phyloP scores from a whole-genome alignment of 2,797 vertebrate species.

The Cirrhinus mrigala region DNA sequence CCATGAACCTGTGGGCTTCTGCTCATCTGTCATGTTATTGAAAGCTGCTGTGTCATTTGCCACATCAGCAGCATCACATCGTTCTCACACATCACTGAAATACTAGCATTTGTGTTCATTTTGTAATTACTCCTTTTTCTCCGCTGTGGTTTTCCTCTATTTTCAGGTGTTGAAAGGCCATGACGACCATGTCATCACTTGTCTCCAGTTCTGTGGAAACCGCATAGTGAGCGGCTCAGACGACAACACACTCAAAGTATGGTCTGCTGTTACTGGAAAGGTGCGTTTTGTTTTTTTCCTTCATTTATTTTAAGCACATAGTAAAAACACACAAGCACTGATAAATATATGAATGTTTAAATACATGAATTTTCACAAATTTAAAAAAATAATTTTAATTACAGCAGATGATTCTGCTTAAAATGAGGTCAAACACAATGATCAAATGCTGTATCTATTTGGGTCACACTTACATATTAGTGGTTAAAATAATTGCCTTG shows the following conservation, averaged over 20 bases:
- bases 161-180: constrained; percentile 98
- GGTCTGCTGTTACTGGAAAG: constrained; percentile 99
- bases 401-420: not conserved
- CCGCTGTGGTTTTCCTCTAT: constrained; percentile 32
- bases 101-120: not conserved
- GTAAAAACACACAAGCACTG: not conserved
- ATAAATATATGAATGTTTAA: not conserved
- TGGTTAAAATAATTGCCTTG: not conserved
- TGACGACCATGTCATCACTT: constrained; percentile 98
- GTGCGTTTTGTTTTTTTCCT: constrained; percentile 72
- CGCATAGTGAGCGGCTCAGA: constrained; percentile 98
- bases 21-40: constrained; percentile 52
- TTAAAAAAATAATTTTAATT: not conserved
- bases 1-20: not conserved
- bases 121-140: constrained; percentile 28
- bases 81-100: not conserved
- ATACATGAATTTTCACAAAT: not conserved
- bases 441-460: not conserved
- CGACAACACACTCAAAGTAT: constrained; percentile 99
- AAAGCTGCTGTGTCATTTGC: constrained; percentile 63
- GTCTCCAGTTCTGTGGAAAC: constrained; percentile 98
- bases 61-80: constrained; percentile 63
- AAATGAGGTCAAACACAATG: not conserved
- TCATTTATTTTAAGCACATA: not conserved
- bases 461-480: not conserved